phyloP scores from a whole-genome alignment of 2,113 vertebrate genomes.

The Helogale parvula region DNA sequence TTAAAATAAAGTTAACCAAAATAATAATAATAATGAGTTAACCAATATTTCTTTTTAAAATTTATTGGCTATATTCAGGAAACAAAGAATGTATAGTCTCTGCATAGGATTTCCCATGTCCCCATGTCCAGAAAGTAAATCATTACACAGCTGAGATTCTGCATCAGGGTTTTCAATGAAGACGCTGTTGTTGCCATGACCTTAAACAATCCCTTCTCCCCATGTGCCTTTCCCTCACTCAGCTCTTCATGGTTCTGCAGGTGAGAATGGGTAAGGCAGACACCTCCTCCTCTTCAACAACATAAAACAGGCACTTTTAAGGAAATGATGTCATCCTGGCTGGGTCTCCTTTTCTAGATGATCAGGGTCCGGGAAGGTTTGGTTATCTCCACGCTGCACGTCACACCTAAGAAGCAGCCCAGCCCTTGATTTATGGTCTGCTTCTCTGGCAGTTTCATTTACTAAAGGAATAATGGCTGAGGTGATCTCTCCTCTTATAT shows the following conservation, averaged over 20 bases:
- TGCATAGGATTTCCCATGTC: not conserved
- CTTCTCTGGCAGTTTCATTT: not conserved
- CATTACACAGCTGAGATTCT: not conserved
- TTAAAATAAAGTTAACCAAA: slow-evolving; percentile 21
- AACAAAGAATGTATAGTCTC: not conserved
- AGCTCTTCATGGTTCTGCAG: slow-evolving; percentile 1
- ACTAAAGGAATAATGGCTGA: not conserved
- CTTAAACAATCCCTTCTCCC: not conserved
- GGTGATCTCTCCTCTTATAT: not conserved
- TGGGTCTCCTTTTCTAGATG: not conserved
- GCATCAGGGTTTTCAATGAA: not conserved
- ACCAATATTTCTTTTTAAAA: slow-evolving; percentile 13
- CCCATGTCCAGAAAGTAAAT: not conserved
- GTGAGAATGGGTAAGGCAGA: not conserved
- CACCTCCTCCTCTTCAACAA: not conserved
- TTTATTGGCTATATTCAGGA: not conserved
- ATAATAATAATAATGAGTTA: not conserved
- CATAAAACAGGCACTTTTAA: slow-evolving; percentile 9
- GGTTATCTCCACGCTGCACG: not conserved
- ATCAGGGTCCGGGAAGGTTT: not conserved
- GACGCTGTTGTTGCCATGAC: not conserved
- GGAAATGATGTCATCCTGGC: not conserved
- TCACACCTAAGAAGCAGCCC: not conserved
- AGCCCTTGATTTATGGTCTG: not conserved
- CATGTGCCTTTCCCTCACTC: not conserved